These are phyloP conservation scores for Rallus limicola DNA, from an alignment of 2,113 vertebrate genomes.

Conservation along the genomic window DNA sequence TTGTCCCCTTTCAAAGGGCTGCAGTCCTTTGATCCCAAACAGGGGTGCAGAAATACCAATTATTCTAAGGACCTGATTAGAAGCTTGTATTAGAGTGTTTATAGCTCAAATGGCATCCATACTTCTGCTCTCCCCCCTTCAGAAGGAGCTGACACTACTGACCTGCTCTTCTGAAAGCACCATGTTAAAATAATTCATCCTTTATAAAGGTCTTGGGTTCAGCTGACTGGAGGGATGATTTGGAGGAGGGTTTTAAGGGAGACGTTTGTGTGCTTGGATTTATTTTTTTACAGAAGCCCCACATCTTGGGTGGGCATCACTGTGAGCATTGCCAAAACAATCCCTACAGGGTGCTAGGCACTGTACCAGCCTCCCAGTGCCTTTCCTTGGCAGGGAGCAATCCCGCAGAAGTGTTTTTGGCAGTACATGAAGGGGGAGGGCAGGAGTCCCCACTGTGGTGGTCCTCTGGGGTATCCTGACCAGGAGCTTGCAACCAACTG, in stretches of 20 bases:
- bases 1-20: not conserved
- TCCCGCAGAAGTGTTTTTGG: not conserved
- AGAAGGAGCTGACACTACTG: not conserved
- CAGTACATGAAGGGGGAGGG: not conserved
- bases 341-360: not conserved
- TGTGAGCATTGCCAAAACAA: not conserved
- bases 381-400: not conserved
- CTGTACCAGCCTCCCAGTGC: not conserved
- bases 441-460: not conserved
- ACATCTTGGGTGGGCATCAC: accelerated
- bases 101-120: not conserved
- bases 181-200: not conserved
- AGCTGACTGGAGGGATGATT: not conserved
- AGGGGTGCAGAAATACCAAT: not conserved
- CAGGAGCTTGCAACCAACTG: not conserved
- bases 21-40: not conserved
- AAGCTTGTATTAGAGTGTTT: not conserved
- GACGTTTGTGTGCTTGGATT: not conserved
- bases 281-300: not conserved
- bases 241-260: not conserved
- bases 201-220: not conserved
- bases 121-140: not conserved
- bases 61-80: not conserved
- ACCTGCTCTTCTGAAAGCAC: not conserved
- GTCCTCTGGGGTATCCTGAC: not conserved